Percentiles rank a stretch among this genome's conserved stretches.
phyloP scores from a whole-genome alignment of 2,888 invertebrate species.

The Macropis europaea region DNA sequence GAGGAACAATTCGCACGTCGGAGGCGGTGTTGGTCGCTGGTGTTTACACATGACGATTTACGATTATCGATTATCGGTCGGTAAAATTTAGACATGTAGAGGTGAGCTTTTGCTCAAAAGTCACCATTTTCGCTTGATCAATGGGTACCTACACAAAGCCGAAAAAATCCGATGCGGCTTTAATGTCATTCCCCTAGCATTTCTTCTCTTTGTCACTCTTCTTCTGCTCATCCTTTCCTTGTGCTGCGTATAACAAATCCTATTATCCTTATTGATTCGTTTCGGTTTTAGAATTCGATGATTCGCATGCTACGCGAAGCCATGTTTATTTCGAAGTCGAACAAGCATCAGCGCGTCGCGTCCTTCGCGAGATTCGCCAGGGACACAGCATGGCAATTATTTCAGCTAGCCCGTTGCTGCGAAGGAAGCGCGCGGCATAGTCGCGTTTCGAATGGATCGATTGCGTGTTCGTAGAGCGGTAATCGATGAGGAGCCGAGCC shows the following conservation, averaged over 20 bases:
- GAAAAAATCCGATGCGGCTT: too few species aligned
- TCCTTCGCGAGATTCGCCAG: constrained; percentile 69
- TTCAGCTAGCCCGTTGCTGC: constrained; percentile 63
- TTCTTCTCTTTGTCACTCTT: too few species aligned
- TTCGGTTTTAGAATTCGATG: background rate
- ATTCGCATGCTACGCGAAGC: background rate
- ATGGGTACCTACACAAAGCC: too few species aligned
- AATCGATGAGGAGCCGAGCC: background rate
- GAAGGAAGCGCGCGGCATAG: too few species aligned
- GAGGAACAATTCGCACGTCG: constrained; percentile 54
- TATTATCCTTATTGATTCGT: too few species aligned
- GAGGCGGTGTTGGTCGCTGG: constrained; percentile 52
- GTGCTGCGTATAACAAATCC: too few species aligned
- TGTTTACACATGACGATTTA: background rate
- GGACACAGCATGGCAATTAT: constrained; percentile 68
- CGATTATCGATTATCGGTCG: too few species aligned
- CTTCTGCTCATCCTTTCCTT: too few species aligned
- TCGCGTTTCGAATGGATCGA: constrained; percentile 7
- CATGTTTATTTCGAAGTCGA: background rate
- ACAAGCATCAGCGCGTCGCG: constrained; percentile 25
- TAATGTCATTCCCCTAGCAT: too few species aligned
- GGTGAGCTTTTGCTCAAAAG: too few species aligned
- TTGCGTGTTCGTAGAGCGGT: background rate
- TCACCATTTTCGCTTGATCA: too few species aligned
- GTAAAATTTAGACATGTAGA: too few species aligned